Conservation (phyloP, 2,113 vertebrate genomes). For the Elaphurus davidianus region DNA sequence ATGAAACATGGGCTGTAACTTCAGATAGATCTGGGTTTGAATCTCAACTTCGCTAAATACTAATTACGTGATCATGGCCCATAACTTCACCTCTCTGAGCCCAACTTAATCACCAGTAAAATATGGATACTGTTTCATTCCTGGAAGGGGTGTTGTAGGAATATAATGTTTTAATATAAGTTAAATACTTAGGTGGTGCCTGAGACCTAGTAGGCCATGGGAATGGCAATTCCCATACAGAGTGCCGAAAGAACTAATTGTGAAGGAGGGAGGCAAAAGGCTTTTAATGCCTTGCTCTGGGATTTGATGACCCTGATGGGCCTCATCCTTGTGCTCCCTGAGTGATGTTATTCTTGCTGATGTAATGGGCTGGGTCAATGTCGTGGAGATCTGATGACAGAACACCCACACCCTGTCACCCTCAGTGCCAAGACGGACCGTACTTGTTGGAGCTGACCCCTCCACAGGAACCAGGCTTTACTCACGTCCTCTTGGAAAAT, state of each 20-base stretch:
- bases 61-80: not conserved
- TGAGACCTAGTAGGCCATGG: not conserved
- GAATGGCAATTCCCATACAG: not conserved
- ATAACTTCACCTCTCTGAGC: slow-evolving; percentile 35
- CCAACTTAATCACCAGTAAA: slow-evolving; percentile 27
- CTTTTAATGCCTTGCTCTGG: not conserved
- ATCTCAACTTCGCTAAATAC: not conserved
- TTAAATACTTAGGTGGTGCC: slow-evolving; percentile 42
- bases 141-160: not conserved
- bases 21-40: not conserved
- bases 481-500: not conserved
- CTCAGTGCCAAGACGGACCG: slow-evolving; percentile 57
- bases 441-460: not conserved
- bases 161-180: not conserved
- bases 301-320: not conserved
- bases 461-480: not conserved
- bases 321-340: not conserved
- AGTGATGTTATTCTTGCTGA: slow-evolving; percentile 60
- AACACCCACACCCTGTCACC: slow-evolving; percentile 60
- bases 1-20: not conserved
- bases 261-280: not conserved
- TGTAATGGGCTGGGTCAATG: slow-evolving; percentile 68
- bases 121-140: slow-evolving; percentile 38
- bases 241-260: not conserved
- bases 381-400: slow-evolving; percentile 64